Base-by-base conservation (phyloP, 2,888 invertebrate species). In the Gandaritis pyraliata region DNA sequence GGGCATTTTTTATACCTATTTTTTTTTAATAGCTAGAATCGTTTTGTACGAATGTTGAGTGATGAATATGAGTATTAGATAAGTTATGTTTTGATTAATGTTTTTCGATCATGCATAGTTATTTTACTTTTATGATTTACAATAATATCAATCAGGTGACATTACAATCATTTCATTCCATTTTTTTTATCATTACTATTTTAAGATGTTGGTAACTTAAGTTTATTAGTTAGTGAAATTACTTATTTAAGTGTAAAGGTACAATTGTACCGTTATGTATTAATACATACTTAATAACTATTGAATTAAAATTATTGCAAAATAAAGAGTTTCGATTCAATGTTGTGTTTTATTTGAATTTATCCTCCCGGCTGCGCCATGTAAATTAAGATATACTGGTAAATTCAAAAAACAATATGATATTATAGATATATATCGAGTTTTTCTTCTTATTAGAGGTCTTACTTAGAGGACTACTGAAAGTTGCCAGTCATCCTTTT, bases 191-290 rank as follows among this genome's bases (percentile, higher is more conserved):
- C n/a, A 53, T 47, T 33, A 61, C 60, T 50, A 13, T 41, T 53
- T 18, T 49, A 58, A 51, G 50, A 55, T 62, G 56, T 63, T 60
- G 53, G 59, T 57, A 58, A 55, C 52, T 63, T 64, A 68, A 58
- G 57, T 58, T 52, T 58, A 58, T 49, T 68, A 59, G 54, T 55
- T 68, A 65, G 64, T 66, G 54, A 62, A 64, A 65, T 65, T 60
- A 45, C 41, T 57, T 59, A 52, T 47, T 18, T 63, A 61, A 65
- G 60, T n/a, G n/a, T 52, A 30, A 51, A 61, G 63, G 71, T 70
- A 69, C 61, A 62, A 45, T 59, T 48, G 51, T 69, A 62, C 58
- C 50, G 13, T 64, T 72, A 71, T 74, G 68, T 74, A 58, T 56
- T 58, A 65, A 13, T 58, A 66, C 59, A 61, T 66, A 64, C 59